Conservation (phyloP, 2,797 vertebrate genomes). For the Cryptoprocta ferox region DNA sequence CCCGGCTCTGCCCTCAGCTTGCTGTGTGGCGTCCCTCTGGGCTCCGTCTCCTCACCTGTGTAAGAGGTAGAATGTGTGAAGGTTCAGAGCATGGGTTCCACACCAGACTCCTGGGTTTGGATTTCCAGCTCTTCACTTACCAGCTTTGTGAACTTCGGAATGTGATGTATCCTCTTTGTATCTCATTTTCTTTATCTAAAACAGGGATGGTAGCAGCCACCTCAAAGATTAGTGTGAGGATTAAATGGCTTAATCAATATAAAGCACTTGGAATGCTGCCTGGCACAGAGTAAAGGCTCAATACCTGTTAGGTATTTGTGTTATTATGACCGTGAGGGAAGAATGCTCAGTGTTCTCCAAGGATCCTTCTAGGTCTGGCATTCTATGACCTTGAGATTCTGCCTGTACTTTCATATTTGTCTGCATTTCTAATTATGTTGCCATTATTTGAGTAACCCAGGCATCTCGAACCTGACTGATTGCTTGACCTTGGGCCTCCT, state of each 20-base stretch:
- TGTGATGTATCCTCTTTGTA: background rate
- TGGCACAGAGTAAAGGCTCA: background rate
- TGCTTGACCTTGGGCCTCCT: slow-evolving; percentile 7
- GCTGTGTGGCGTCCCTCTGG: background rate
- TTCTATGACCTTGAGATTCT: background rate
- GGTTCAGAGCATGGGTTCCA: background rate
- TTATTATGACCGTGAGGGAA: background rate
- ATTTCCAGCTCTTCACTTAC: background rate
- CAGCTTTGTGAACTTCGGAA: background rate
- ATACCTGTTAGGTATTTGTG: background rate
- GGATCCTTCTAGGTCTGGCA: background rate
- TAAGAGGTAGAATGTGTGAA: accelerated
- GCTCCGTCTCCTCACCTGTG: background rate
- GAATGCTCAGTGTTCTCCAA: background rate
- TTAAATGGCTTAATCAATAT: background rate
- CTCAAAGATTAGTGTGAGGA: background rate
- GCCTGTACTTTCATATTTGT: background rate
- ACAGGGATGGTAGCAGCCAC: background rate
- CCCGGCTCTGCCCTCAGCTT: background rate
- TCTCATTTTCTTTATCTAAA: background rate
- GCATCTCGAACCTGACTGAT: background rate
- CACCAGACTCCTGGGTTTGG: background rate
- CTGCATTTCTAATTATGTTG: background rate
- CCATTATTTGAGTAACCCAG: background rate
- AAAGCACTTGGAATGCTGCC: background rate